A percentile compares a stretch with the other conserved stretches of the same genome.
These are phyloP conservation scores for Trematocara caparti DNA, from an alignment of 2,797 vertebrate genomes.

Conservation along the genomic window DNA sequence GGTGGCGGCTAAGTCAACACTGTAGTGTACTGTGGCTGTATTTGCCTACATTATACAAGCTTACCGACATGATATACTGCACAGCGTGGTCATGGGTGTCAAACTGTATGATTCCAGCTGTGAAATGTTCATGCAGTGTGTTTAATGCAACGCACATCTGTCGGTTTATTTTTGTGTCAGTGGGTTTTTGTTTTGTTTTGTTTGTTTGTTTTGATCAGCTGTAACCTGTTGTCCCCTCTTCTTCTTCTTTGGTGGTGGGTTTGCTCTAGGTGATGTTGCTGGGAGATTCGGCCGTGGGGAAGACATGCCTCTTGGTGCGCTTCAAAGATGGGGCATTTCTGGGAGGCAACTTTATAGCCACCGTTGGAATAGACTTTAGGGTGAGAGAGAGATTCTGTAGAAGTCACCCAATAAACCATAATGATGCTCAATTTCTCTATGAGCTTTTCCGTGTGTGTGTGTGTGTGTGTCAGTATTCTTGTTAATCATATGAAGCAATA, in stretches of 20 bases:
- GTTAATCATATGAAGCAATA: background rate
- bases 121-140: slow-evolving; percentile 1
- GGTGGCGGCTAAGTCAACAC: slow-evolving; percentile 5
- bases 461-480: background rate
- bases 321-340: slow-evolving; percentile 98
- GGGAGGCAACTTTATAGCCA: slow-evolving; percentile 96
- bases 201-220: background rate
- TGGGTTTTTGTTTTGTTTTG: background rate
- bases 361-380: slow-evolving; percentile 99
- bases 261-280: slow-evolving; percentile 94
- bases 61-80: background rate
- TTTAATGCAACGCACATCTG: background rate
- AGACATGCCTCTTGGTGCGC: slow-evolving; percentile 95
- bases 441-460: background rate
- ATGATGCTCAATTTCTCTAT: background rate
- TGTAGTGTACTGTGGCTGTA: background rate
- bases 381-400: slow-evolving; percentile 78
- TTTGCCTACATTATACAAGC: background rate
- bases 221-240: slow-evolving; percentile 41
- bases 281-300: slow-evolving; percentile 96
- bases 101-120: background rate
- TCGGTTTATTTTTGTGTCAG: background rate
- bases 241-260: slow-evolving; percentile 44
- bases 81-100: background rate
- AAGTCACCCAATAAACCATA: background rate